These are phyloP conservation scores for Procavia capensis DNA, from an alignment of 2,113 vertebrate genomes.

Conservation along the genomic window DNA sequence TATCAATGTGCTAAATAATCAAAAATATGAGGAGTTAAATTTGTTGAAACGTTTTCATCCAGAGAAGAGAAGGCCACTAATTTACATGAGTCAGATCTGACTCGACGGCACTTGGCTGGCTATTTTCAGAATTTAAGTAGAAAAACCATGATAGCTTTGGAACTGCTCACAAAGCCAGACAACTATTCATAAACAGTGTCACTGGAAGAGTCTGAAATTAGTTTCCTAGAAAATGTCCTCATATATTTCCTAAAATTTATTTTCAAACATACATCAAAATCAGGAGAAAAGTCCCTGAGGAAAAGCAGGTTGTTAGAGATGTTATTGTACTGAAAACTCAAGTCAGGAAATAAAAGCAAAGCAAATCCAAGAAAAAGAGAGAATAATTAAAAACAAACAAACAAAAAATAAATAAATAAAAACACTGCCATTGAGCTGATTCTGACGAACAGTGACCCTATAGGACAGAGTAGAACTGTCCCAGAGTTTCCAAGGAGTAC, in stretches of 20 bases:
- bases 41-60: neutral
- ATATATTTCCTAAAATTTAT: neutral
- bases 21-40: constrained; percentile 14
- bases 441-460: too few species aligned
- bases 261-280: neutral
- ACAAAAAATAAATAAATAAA: too few species aligned
- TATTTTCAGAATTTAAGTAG: constrained; percentile 33
- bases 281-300: neutral
- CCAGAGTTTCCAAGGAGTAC: too few species aligned
- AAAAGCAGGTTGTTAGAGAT: neutral
- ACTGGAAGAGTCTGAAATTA: neutral
- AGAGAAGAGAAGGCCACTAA: neutral
- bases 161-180: neutral
- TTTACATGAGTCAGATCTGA: too few species aligned
- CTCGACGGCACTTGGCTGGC: too few species aligned
- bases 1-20: neutral
- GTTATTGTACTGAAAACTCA: neutral
- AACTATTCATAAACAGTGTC: neutral
- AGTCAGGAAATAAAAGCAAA: constrained; percentile 2
- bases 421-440: too few species aligned
- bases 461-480: too few species aligned
- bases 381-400: too few species aligned
- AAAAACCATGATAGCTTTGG: neutral
- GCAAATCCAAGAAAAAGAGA: neutral
- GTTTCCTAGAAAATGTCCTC: constrained; percentile 7